Conservation (phyloP, 2,113 vertebrate species). For the Cyrtonyx montezumae region DNA sequence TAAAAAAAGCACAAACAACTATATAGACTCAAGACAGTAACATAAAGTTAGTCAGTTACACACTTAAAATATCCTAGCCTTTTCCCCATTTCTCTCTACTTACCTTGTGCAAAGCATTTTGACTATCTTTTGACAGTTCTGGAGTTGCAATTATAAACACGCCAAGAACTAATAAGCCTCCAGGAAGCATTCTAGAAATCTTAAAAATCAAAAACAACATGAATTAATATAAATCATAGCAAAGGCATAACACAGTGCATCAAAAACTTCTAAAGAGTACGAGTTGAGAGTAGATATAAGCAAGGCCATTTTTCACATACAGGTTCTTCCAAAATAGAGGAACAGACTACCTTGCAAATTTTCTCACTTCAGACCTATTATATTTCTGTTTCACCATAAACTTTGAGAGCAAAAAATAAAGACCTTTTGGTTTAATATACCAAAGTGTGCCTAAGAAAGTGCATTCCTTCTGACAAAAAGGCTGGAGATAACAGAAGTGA, state of each 20-base stretch:
- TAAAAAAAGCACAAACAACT: neutral
- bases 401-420: neutral
- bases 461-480: neutral
- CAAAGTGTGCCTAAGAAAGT: fast-evolving
- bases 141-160: conserved; percentile 86
- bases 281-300: neutral
- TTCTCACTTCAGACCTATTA: neutral
- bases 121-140: conserved; percentile 84
- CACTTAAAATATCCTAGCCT: neutral
- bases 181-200: conserved; percentile 94
- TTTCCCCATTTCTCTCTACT: neutral
- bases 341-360: neutral
- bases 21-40: neutral
- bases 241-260: fast-evolving
- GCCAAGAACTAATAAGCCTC: conserved; percentile 88
- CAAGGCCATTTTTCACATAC: neutral
- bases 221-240: neutral
- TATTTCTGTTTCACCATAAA: neutral
- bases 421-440: neutral
- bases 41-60: neutral
- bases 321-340: neutral
- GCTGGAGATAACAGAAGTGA: neutral
- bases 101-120: conserved; percentile 85
- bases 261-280: neutral
- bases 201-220: conserved; percentile 40